These are phyloP conservation scores for Sthenelais limicola DNA, from an alignment of 2,888 invertebrate species.

Conservation along the genomic window DNA sequence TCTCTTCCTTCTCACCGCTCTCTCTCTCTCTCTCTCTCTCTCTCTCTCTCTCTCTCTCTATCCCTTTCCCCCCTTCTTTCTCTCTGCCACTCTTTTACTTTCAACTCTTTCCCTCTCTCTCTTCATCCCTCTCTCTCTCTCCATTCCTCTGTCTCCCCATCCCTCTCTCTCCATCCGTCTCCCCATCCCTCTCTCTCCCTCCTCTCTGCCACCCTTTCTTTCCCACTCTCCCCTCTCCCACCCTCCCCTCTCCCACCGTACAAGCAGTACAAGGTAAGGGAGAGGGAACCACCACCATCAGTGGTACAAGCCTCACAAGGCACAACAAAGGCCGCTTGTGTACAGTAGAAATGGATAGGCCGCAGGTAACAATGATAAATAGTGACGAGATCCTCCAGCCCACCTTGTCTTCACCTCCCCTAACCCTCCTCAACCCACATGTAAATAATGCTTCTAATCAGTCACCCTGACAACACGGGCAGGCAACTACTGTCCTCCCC, in stretches of 20 bases:
- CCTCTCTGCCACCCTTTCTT: neutral
- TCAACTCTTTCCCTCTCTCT: neutral
- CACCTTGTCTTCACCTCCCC: no score
- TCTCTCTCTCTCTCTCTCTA: neutral
- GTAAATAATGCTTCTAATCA: no score
- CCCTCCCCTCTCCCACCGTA: neutral
- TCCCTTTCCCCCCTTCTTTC: neutral
- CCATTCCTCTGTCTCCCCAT: neutral
- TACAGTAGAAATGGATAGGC: no score
- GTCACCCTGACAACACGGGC: no score
- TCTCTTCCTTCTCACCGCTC: neutral
- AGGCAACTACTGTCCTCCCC: no score
- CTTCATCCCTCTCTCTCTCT: neutral
- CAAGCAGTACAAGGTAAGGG: no score
- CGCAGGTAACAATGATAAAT: no score
- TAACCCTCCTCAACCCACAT: no score
- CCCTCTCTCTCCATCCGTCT: neutral
- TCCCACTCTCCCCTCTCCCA: neutral
- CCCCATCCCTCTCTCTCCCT: neutral
- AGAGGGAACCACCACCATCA: no score
- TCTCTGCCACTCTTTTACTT: neutral
- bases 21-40: constrained; percentile 8
- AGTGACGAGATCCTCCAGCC: no score
- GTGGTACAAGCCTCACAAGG: no score
- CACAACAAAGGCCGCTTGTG: no score